Percentiles rank a stretch among this genome's conserved stretches.
phyloP scores from a whole-genome alignment of 2,888 invertebrate genomes.

The Nemapogon koenigi region DNA sequence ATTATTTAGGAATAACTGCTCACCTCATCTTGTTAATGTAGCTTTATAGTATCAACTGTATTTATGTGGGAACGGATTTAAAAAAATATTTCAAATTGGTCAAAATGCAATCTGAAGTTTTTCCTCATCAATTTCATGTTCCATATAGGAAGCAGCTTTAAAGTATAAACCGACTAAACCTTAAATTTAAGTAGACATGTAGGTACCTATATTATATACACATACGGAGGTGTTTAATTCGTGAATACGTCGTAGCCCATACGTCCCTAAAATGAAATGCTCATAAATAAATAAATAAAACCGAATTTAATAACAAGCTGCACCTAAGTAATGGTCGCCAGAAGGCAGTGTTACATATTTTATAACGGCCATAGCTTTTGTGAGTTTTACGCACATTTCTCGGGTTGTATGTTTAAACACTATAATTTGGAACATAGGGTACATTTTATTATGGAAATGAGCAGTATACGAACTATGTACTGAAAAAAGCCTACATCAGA shows the following conservation, averaged over 20 bases:
- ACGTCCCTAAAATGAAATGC: conserved; percentile 32
- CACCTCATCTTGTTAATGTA: no score
- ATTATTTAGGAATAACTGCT: no score
- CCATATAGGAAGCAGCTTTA: no score
- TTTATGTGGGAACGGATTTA: no score
- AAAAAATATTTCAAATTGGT: no score
- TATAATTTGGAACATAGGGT: conserved; percentile 46
- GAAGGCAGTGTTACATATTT: conserved; percentile 57
- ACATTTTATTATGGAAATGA: conserved; percentile 33
- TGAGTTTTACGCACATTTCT: conserved; percentile 57
- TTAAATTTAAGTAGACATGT: no score
- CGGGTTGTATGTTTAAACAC: conserved; percentile 56
- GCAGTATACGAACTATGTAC: conserved; percentile 6
- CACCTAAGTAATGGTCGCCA: conserved; percentile 56
- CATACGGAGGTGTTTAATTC: background rate
- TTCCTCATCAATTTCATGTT: no score
- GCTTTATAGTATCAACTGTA: no score
- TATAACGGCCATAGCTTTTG: conserved; percentile 43
- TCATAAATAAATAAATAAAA: conserved; percentile 61
- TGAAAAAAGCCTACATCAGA: conserved; percentile 10
- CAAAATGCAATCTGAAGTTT: no score
- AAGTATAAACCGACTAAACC: conserved; percentile 12
- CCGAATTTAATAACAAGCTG: conserved; percentile 60
- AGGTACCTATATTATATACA: background rate
- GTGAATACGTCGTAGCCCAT: no score